Evolutionary conservation across 2,888 invertebrate species (phyloP), one percentile per base, ranked within the genome.

Genomic region (Cheilosia grossa): DNA sequence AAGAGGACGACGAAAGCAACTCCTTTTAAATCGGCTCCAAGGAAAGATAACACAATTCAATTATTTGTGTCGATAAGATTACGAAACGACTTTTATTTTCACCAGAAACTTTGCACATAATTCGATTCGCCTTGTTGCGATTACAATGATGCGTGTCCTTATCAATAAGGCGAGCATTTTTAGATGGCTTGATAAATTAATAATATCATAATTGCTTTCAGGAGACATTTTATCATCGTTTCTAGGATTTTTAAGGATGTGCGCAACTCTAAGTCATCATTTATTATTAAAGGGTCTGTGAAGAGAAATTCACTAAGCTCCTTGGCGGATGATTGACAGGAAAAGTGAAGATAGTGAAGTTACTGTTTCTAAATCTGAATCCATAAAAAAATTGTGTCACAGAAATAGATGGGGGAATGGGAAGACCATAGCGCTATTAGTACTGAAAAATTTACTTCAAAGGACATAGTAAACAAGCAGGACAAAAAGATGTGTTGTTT

Each of bases 371-470:
- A 33, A 73, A 61, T 59, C 53, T 58, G 37, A 56, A 61, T 44
- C 37, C 75, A 47, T 53, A 51, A 13, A 67, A 56, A 70, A 63
- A 19, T 53, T 47, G 61, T 77, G 27, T 42, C 30, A n/a, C 33
- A 40, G 56, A 44, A 40, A 19, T 40, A 27, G 13, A 30, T n/a
- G 9, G 42, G 19, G 10, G 13, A 40, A 61, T 44, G 67, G 42
- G 58, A 59, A n/a, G 51, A 21, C 44, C 56, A 63, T 40, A 56
- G 51, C n/a, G 66, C 58, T 81, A 75, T 83, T 81, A 75, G 75
- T 77, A 75, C 61, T 67, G 51, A 77, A 85, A 85, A 85, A 85
- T 85, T 75, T 77, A 81, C 75, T 85, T 81, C 81, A 85, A 85
- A 85, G 81, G 61, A 85, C 70, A 75, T 81, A 75, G 81, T 75